Evolutionary conservation across 2,113 vertebrate species (phyloP), one percentile per base, ranked within the genome.

Genomic region (Cinclus mexicanus): DNA sequence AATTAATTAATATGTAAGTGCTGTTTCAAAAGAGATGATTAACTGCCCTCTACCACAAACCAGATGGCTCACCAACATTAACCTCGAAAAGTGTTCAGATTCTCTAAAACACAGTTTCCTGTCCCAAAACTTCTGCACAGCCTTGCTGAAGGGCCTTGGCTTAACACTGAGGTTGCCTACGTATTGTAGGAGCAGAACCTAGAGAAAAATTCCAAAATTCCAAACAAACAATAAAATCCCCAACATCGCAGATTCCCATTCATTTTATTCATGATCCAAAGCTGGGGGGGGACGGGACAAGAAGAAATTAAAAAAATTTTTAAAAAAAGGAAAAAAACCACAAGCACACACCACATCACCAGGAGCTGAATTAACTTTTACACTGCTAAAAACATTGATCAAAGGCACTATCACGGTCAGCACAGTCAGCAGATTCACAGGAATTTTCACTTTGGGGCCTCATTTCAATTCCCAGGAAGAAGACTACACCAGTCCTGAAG

Each of bases 221-320:
- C 12, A 23, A 52, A 26, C 49, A 28, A 71, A 42, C 4, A 70
- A 68, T 28, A n/a, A 44, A 23, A 33, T 17, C 4, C 0, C 52
- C 17, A 74, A 14, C 17, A 23, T 9, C 37, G 26, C 0, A 52
- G 12, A 24, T 60, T 75, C 24, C 16, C 10, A 29, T 57, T 69
- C 28, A 69, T 37, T 21, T 23, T 29, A 37, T 3, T 37, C 28
- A 67, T 41, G 72, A n/a, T 22, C 35, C 16, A 68, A 71, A 70
- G 6, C 1, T 28, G 13, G 5, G 26, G 3, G 1, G 2, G 5
- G 35, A 8, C 7, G 35, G 35, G 35, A 2, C 9, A 23, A 22
- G 6, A 5, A 31, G 18, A 26, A 44, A 19, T 2, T 14, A 23
- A 18, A 6, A 16, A 29, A 5, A n/a, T n/a, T n/a, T n/a, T 39